Conservation (phyloP, 2,888 invertebrate genomes). For the Entomobrya proxima region DNA sequence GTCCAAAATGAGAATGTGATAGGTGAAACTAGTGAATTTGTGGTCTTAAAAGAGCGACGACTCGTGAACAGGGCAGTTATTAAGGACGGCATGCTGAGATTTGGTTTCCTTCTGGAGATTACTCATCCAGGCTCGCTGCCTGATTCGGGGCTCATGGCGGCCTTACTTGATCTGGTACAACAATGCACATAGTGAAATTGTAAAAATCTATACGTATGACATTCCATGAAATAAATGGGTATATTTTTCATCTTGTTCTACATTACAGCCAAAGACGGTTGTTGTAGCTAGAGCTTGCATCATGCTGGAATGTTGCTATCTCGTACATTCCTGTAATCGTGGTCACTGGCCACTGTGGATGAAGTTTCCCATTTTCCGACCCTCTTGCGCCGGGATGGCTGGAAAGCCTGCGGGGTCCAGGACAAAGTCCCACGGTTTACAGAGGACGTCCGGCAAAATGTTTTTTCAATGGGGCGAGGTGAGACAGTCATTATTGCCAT, state of each 20-base stretch:
- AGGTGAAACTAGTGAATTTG: conserved; percentile 82
- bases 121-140: conserved; percentile 97
- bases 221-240: too few species aligned
- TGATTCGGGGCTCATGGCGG: conserved; percentile 96
- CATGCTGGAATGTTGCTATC: conserved; percentile 95
- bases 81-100: conserved; percentile 91
- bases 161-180: conserved; percentile 91
- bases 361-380: conserved; percentile 88
- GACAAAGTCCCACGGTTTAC: conserved; percentile 82
- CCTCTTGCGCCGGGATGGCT: conserved; percentile 81
- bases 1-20: conserved; percentile 74
- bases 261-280: conserved; percentile 91
- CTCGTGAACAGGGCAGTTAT: conserved; percentile 88
- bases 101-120: conserved; percentile 95
- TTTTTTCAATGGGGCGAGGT: conserved; percentile 98
- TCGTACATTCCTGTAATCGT: conserved; percentile 98
- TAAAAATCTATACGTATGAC: background rate
- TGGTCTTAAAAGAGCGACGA: conserved; percentile 90
- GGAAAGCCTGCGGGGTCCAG: conserved; percentile 72
- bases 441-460: conserved; percentile 95
- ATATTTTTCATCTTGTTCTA: background rate
- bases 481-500: conserved; percentile 76
- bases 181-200: background rate
- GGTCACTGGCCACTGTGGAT: conserved; percentile 99
- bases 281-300: conserved; percentile 94